Evolutionary conservation across 2,888 invertebrate species (phyloP).

Genomic region (Nomada hirtipes): DNA sequence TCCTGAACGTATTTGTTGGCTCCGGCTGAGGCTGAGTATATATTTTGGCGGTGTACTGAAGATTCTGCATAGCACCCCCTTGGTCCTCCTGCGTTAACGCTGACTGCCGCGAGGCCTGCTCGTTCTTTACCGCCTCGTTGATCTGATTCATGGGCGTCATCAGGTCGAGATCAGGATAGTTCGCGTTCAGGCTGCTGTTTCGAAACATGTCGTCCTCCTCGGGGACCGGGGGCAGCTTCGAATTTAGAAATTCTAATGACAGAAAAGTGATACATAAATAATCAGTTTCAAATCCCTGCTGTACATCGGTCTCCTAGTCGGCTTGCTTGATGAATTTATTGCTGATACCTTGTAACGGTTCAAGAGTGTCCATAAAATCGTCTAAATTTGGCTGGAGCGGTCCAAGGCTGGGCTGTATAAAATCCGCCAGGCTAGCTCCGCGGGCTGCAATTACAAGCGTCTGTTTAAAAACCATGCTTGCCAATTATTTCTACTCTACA

Average conservation of each 20-base stretch:
- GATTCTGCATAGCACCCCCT: slow-evolving; percentile 78
- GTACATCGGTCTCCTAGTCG: background rate
- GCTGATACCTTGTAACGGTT: slow-evolving; percentile 91
- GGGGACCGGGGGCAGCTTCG: slow-evolving; percentile 87
- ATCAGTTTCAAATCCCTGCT: background rate
- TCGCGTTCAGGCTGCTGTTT: slow-evolving; percentile 72
- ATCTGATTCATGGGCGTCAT: slow-evolving; percentile 80
- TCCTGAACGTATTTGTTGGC: slow-evolving; percentile 75
- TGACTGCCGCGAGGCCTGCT: slow-evolving; percentile 67
- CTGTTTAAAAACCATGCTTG: background rate
- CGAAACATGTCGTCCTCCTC: slow-evolving; percentile 85
- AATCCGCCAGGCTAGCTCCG: slow-evolving; percentile 95
- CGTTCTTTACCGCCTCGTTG: slow-evolving; percentile 66
- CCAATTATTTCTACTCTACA: background rate
- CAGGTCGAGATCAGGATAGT: slow-evolving; percentile 81
- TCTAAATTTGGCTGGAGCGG: slow-evolving; percentile 98
- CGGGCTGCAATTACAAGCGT: slow-evolving; percentile 87
- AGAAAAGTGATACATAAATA: background rate
- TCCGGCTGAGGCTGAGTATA: slow-evolving; percentile 79
- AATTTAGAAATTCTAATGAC: slow-evolving; percentile 85
- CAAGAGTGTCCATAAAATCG: slow-evolving; percentile 96
- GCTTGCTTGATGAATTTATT: background rate
- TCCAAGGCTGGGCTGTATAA: slow-evolving; percentile 98
- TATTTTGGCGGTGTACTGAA: slow-evolving; percentile 82
- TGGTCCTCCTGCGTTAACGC: slow-evolving; percentile 73